Base-by-base conservation (phyloP, 92 coral and sea anemone genomes). In the Paragorgia papillata region DNA sequence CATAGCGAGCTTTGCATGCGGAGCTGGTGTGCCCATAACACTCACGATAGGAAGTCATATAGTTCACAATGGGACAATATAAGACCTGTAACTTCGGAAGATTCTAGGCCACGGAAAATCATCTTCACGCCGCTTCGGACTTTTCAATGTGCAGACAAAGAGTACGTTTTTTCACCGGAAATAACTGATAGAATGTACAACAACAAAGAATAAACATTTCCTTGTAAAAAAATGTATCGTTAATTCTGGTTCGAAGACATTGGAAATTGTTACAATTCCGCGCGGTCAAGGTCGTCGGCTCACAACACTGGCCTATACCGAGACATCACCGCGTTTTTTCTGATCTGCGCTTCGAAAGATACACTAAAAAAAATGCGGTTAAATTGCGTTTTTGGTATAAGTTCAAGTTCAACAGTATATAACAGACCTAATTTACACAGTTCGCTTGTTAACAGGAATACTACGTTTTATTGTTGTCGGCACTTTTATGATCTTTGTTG, bases 91-190 rank as follows among this genome's bases (percentile, higher is more conserved):
- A 48, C 76, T 49, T 25, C 44, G 39, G 46, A 69, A 69, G 34
- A 3, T 48, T 69, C 61, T 50, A 69, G 76, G 2, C 62, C 21
- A 17, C 62, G 18, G 12, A 15, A 28, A 5, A 2, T 0, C 59
- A 13, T 15, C 33, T 43, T 49, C 76, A 49, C 50, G 76, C 44
- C 18, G 76, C 8, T 69, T 69, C 30, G 22, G 20, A 69, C 76
- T 25, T 67, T 69, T 69, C 76, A 69, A 69, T 69, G 26, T 49
- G 6, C 76, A 33, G 56, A 69, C 61, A 69, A 69, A 44, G 61
- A 51, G 46, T 51, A 15, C 41, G 44, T 48, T 49, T 69, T n/a
- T 33, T 30, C 20, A 50, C 76, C 60, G 76, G 76, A 69, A 69
- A 69, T 69, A 53, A 55, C 56, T 3, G 2, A 32, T n/a, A 49